Percentiles rank a stretch among this genome's conserved stretches.
These are phyloP conservation scores for Mamestra brassicae DNA, from an alignment of 2,888 invertebrate species.

Conservation along the genomic window DNA sequence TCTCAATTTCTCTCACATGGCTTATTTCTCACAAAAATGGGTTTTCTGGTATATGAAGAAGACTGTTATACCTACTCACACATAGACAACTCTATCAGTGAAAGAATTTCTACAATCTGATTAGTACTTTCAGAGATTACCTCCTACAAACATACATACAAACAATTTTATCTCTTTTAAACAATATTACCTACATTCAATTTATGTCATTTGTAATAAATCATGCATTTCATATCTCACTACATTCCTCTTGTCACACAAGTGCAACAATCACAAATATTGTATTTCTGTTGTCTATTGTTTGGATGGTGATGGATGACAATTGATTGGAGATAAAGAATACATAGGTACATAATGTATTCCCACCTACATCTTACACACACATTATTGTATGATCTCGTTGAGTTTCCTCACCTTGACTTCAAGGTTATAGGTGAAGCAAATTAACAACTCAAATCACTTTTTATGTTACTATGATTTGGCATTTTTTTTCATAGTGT, in stretches of 20 bases:
- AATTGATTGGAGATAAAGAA: slow-evolving; percentile 11
- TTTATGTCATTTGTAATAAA: neutral
- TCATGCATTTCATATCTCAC: neutral
- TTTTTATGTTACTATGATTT: neutral
- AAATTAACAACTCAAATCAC: slow-evolving; percentile 53
- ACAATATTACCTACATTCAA: too few relatives aligned
- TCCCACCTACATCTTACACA: neutral
- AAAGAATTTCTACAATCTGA: too few relatives aligned
- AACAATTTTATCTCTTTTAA: neutral
- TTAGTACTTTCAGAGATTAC: too few relatives aligned
- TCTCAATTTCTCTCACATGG: neutral
- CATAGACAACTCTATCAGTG: too few relatives aligned
- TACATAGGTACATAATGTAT: slow-evolving; percentile 5
- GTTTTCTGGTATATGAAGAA: neutral
- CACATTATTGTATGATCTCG: slow-evolving; percentile 17
- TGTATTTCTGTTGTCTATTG: neutral
- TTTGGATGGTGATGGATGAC: neutral
- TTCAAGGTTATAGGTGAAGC: slow-evolving; percentile 43
- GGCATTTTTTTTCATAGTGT: too few relatives aligned
- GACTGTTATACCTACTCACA: too few relatives aligned
- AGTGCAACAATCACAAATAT: neutral
- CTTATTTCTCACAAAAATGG: neutral
- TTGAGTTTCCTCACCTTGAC: slow-evolving; percentile 43
- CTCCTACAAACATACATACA: neutral
- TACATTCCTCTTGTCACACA: neutral